Conservation (phyloP, 2,113 vertebrate genomes). For the Rousettus leschenaultii region DNA sequence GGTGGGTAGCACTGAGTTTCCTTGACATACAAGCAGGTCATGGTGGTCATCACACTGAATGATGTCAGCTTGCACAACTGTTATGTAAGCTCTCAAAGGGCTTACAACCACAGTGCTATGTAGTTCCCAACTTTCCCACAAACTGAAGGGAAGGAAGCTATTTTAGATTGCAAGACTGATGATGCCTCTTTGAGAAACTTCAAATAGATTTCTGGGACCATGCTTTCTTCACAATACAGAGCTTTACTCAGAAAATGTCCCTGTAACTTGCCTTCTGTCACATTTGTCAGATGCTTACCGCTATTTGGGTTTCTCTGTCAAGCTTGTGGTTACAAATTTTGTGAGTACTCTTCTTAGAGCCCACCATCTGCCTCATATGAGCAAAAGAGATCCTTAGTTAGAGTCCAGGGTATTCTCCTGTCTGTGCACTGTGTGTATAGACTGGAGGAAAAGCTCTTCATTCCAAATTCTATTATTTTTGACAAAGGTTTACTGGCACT, state of each 20-base stretch:
- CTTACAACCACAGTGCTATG: neutral
- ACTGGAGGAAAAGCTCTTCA: conserved; percentile 69
- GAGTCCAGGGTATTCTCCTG: neutral
- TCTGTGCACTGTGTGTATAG: neutral
- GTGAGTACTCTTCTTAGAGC: neutral
- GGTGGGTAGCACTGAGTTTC: neutral
- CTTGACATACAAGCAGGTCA: neutral
- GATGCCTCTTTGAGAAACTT: neutral
- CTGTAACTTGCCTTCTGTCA: neutral
- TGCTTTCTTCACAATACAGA: neutral
- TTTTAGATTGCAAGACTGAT: neutral
- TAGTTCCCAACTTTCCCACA: neutral
- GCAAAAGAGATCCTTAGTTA: neutral
- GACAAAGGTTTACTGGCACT: conserved; percentile 85
- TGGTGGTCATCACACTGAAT: neutral
- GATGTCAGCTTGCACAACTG: neutral
- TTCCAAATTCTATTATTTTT: conserved; percentile 84
- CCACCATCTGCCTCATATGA: neutral
- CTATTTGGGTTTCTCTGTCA: neutral
- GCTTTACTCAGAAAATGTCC: neutral
- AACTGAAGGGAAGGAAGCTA: neutral
- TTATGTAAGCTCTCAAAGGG: neutral
- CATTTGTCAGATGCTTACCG: neutral
- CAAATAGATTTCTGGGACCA: neutral
- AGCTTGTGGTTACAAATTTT: neutral